Conservation (phyloP, 2,113 vertebrate species). For the Protobothrops flavoviridis region DNA sequence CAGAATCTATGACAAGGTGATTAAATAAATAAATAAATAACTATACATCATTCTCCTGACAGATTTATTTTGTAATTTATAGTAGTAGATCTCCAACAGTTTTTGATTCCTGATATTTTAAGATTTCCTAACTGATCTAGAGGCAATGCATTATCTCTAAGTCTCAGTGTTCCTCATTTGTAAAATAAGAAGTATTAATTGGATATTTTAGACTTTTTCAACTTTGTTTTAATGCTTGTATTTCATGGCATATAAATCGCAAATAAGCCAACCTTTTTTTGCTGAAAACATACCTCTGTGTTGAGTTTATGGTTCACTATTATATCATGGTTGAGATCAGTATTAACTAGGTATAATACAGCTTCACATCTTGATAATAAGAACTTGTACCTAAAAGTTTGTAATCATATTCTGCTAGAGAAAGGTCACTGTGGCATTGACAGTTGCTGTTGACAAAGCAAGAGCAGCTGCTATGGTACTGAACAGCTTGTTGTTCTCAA, state of each 20-base stretch:
- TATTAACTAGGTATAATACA: background rate
- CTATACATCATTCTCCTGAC: background rate
- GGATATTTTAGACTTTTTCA: background rate
- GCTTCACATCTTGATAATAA: background rate
- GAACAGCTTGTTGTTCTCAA: conserved; percentile 31
- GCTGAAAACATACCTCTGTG: background rate
- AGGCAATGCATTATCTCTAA: background rate
- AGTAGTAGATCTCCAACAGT: background rate
- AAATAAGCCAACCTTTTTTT: background rate
- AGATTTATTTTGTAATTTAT: background rate
- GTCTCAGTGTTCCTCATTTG: background rate
- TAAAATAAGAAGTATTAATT: background rate
- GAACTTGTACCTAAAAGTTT: background rate
- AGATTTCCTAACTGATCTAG: background rate
- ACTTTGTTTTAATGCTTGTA: background rate
- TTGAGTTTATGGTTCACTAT: background rate
- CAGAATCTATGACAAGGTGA: too few species aligned
- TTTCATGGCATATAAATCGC: background rate
- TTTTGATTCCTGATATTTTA: background rate
- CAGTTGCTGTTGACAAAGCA: conserved; percentile 12
- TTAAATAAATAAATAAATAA: too few species aligned
- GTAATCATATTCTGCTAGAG: background rate
- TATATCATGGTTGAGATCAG: background rate
- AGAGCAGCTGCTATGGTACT: conserved; percentile 16
- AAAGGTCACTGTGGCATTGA: background rate